These are phyloP conservation scores for Myotis pilosus DNA, from an alignment of 2,797 vertebrate genomes.

Conservation along the genomic window DNA sequence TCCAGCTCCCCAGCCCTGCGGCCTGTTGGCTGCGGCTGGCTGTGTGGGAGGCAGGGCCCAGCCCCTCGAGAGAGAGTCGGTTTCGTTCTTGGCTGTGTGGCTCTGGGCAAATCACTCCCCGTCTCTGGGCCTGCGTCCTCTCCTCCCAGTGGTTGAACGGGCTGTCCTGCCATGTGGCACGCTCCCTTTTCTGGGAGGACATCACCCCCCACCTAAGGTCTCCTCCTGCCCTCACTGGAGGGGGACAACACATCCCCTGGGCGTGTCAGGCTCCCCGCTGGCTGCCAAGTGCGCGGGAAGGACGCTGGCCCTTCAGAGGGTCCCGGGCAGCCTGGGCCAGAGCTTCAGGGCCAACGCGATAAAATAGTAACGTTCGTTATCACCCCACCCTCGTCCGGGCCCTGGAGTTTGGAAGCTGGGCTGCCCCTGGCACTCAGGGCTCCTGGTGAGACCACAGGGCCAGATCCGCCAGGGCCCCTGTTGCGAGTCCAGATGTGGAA, in stretches of 20 bases:
- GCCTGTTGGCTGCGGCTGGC: not conserved
- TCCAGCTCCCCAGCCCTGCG: not conserved
- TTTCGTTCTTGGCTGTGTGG: not conserved
- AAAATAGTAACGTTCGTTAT: not conserved
- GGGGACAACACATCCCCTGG: not conserved
- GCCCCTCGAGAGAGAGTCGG: not conserved
- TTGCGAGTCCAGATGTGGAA: not conserved
- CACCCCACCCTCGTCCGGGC: fast-evolving
- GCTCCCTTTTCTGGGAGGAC: not conserved
- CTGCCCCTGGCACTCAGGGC: fast-evolving
- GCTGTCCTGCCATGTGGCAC: not conserved
- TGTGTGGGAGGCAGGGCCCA: not conserved
- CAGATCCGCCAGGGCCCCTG: not conserved
- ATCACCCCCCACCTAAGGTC: not conserved
- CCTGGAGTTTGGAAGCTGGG: not conserved
- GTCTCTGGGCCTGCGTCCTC: not conserved
- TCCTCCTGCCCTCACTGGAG: not conserved
- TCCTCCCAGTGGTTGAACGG: not conserved
- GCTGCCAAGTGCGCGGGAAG: not conserved
- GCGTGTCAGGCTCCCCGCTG: no score
- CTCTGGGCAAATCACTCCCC: not conserved
- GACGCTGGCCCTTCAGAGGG: not conserved
- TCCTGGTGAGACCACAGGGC: not conserved
- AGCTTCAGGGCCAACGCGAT: not conserved
- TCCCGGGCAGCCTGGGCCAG: not conserved